A percentile compares a stretch with the other conserved stretches of the same genome.
These are phyloP conservation scores for Habropoda laboriosa DNA, from an alignment of 1,140 invertebrate genomes.

Conservation along the genomic window DNA sequence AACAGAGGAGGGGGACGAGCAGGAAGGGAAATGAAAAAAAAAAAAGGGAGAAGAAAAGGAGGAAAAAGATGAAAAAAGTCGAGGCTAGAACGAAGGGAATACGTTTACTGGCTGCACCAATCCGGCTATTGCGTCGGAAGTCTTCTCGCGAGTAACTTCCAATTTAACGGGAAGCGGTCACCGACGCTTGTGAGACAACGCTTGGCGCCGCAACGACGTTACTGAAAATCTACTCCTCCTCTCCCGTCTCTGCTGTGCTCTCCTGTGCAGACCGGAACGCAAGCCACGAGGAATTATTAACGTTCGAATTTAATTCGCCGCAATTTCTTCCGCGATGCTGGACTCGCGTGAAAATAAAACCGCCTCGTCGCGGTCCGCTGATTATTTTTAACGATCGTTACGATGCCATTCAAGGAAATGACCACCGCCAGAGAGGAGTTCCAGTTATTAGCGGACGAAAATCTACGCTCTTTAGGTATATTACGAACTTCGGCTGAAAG, in stretches of 20 bases:
- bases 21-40: background rate
- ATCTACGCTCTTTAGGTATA: too few species aligned
- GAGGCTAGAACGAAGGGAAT: constrained; percentile 36
- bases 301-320: constrained; percentile 12
- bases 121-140: constrained; percentile 13
- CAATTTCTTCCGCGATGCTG: background rate
- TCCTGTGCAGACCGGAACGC: too few species aligned
- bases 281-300: constrained; percentile 4
- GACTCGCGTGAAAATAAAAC: constrained; percentile 16
- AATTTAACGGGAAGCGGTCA: constrained; percentile 47
- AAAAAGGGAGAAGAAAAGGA: background rate
- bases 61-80: background rate
- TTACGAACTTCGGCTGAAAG: too few species aligned
- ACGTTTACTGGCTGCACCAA: constrained; percentile 34
- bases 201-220: background rate
- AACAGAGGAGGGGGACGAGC: constrained; percentile 12
- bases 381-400: constrained; percentile 34
- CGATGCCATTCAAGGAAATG: background rate
- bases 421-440: background rate
- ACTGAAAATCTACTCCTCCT: constrained; percentile 12
- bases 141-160: constrained; percentile 39
- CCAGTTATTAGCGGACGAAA: background rate
- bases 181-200: constrained; percentile 8
- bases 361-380: background rate
- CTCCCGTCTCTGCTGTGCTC: background rate